phyloP scores from a whole-genome alignment of 2,797 vertebrate genomes.

The Hydrocynus forskahlii region DNA sequence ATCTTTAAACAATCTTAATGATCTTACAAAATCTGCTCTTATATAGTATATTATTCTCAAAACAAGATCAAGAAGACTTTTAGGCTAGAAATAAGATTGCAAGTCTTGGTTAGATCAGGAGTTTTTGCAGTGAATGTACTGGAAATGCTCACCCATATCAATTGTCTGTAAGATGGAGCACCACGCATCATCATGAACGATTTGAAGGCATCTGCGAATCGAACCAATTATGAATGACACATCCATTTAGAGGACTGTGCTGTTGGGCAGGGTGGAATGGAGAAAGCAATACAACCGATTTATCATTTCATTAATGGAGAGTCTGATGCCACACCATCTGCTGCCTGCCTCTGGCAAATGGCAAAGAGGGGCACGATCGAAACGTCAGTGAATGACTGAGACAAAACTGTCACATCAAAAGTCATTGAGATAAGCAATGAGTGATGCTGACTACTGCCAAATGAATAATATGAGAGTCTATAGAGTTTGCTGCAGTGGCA shows the following conservation, averaged over 20 bases:
- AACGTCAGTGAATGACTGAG: slow-evolving; percentile 13
- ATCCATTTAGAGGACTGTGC: slow-evolving; percentile 9
- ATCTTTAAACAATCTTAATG: too few species aligned
- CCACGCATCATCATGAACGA: slow-evolving; percentile 23
- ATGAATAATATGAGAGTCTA: background rate
- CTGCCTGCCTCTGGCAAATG: slow-evolving; percentile 7
- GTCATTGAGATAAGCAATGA: background rate
- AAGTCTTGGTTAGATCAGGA: too few species aligned
- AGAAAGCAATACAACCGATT: slow-evolving; percentile 24
- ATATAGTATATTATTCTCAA: too few species aligned
- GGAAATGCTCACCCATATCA: background rate
- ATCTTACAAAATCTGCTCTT: too few species aligned
- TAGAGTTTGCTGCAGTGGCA: background rate
- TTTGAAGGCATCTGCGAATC: background rate
- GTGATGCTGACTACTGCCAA: background rate
- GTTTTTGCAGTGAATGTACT: too few species aligned
- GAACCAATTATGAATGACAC: slow-evolving; percentile 13
- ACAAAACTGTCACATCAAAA: slow-evolving; percentile 7
- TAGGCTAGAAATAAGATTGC: too few species aligned
- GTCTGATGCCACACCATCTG: slow-evolving; percentile 42
- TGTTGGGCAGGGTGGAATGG: background rate
- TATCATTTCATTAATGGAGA: slow-evolving; percentile 37
- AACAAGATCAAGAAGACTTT: too few species aligned
- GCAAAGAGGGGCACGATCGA: slow-evolving; percentile 9
- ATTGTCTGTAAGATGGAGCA: background rate